Conservation (phyloP, 2,113 vertebrate species). For the Acrocephalus kingi region DNA sequence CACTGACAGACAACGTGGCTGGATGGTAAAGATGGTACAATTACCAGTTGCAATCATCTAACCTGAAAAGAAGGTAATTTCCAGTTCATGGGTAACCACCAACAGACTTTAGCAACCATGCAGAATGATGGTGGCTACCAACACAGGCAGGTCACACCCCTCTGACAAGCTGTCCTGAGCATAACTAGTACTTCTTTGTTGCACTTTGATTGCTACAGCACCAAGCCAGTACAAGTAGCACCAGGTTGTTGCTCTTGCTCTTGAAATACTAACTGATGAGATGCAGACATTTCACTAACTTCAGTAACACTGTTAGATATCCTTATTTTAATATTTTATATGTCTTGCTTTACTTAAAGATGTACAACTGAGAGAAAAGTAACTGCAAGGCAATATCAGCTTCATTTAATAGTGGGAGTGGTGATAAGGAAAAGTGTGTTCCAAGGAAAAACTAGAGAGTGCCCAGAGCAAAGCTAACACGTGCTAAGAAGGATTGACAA, state of each 20-base stretch:
- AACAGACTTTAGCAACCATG: background rate
- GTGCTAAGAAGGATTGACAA: background rate
- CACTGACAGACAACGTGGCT: background rate
- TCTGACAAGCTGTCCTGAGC: background rate
- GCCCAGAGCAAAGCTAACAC: background rate
- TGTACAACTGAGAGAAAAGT: background rate
- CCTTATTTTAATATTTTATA: background rate
- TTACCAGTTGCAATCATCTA: background rate
- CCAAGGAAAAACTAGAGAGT: background rate
- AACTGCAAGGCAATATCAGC: background rate
- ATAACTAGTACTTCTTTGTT: background rate
- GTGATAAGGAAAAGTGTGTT: fast-evolving
- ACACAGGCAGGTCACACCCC: background rate
- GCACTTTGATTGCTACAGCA: background rate
- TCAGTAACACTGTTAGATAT: background rate
- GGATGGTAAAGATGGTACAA: background rate
- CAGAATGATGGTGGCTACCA: background rate
- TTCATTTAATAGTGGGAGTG: background rate
- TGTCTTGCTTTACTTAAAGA: background rate
- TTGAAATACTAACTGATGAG: background rate
- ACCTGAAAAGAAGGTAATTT: background rate
- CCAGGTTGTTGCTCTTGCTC: background rate
- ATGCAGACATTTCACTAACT: background rate
- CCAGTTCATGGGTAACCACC: background rate
- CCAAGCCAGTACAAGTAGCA: background rate